phyloP scores from a whole-genome alignment of 2,888 invertebrate species.

The Schizaphis graminum region DNA sequence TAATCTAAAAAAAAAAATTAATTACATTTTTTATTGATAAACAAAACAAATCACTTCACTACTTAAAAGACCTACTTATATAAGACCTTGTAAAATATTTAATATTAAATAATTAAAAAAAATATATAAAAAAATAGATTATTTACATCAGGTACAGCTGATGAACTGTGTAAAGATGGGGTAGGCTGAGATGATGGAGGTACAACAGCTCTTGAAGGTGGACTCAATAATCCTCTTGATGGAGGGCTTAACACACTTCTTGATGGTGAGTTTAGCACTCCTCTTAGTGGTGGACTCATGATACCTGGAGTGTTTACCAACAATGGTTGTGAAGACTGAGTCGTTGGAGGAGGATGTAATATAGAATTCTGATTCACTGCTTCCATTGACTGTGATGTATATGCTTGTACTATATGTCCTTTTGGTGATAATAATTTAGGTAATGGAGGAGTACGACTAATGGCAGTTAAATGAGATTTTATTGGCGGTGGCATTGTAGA shows the following conservation, averaged over 20 bases:
- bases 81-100: background rate
- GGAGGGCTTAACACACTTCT: slow-evolving; percentile 47
- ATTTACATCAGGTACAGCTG: slow-evolving; percentile 55
- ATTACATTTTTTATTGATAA: background rate
- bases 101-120: background rate
- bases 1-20: slow-evolving; percentile 53
- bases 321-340: slow-evolving; percentile 32
- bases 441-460: slow-evolving; percentile 60
- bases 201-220: slow-evolving; percentile 41
- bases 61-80: background rate
- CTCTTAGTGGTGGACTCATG: slow-evolving; percentile 42
- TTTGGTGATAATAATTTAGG: slow-evolving; percentile 63
- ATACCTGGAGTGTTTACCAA: slow-evolving; percentile 31
- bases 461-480: slow-evolving; percentile 58
- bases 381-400: slow-evolving; percentile 61
- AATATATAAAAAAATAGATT: background rate
- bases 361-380: slow-evolving; percentile 30
- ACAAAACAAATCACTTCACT: background rate
- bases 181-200: slow-evolving; percentile 46
- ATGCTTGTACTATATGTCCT: slow-evolving; percentile 62
- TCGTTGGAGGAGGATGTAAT: background rate
- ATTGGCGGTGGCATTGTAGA: slow-evolving; percentile 54
- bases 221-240: slow-evolving; percentile 54
- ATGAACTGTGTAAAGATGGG: slow-evolving; percentile 22
- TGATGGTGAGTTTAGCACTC: slow-evolving; percentile 8